phyloP scores from a whole-genome alignment of 2,797 vertebrate genomes.

The Lutjanus campechanus region DNA sequence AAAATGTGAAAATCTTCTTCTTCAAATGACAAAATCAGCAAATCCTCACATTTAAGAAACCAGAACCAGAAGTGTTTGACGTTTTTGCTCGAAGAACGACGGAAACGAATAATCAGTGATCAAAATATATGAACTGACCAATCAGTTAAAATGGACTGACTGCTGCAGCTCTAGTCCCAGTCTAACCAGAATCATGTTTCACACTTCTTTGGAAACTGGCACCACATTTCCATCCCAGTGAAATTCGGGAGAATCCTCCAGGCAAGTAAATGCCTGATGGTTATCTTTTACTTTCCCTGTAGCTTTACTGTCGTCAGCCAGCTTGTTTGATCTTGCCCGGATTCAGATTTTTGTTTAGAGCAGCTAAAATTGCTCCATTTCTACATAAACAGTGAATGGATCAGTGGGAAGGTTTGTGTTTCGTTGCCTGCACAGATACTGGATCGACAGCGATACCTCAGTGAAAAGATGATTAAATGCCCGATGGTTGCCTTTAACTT shows the following conservation, averaged over 20 bases:
- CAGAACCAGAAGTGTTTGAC: too few relatives aligned
- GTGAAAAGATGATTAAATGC: background rate
- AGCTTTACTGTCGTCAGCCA: background rate
- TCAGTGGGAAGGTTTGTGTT: background rate
- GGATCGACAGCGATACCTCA: background rate
- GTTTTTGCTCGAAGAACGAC: too few relatives aligned
- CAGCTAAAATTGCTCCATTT: background rate
- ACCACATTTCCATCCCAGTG: background rate
- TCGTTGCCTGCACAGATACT: slow-evolving; percentile 1
- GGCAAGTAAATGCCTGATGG: background rate
- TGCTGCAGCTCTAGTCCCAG: too few relatives aligned
- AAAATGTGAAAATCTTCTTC: too few relatives aligned
- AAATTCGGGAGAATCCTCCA: background rate
- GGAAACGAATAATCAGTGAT: too few relatives aligned
- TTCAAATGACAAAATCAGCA: too few relatives aligned
- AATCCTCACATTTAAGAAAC: too few relatives aligned
- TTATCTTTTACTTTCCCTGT: background rate
- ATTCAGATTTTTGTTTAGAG: background rate
- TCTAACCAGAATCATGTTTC: background rate
- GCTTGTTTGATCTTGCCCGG: background rate
- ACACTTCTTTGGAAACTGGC: background rate
- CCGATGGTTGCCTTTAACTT: background rate
- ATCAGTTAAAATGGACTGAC: too few relatives aligned
- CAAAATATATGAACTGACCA: too few relatives aligned
- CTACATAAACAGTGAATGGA: background rate